These are phyloP conservation scores for Epirrhoe tristata DNA, from an alignment of 2,888 invertebrate species.

Conservation along the genomic window DNA sequence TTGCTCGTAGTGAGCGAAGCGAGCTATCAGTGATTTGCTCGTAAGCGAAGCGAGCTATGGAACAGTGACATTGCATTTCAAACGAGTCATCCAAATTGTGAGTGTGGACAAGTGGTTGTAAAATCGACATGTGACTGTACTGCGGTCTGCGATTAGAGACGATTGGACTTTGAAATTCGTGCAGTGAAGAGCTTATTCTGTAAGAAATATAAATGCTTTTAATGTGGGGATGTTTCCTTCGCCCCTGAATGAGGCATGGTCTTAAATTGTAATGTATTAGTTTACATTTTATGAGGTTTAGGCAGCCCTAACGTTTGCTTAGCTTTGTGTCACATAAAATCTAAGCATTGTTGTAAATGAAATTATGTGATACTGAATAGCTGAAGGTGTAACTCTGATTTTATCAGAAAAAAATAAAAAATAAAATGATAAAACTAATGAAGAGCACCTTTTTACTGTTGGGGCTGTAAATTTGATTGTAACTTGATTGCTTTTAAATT, in stretches of 20 bases:
- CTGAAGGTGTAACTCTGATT: slow-evolving; percentile 1
- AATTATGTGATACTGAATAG: slow-evolving; percentile 7
- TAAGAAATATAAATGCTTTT: slow-evolving; percentile 26
- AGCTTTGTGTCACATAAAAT: slow-evolving; percentile 5
- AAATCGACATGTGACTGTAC: slow-evolving; percentile 31
- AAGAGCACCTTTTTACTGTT: slow-evolving; percentile 1
- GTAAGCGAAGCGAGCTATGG: not conserved
- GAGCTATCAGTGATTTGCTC: slow-evolving; percentile 1
- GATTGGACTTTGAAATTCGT: slow-evolving; percentile 31
- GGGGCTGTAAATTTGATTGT: slow-evolving; percentile 12
- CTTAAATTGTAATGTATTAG: slow-evolving; percentile 13
- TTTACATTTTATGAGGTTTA: not conserved
- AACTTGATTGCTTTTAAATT: slow-evolving; percentile 25
- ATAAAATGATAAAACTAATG: not conserved
- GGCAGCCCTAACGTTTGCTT: slow-evolving; percentile 17
- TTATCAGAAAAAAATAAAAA: not conserved
- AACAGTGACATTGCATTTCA: slow-evolving; percentile 10
- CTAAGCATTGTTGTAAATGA: slow-evolving; percentile 11
- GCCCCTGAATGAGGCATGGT: slow-evolving; percentile 4
- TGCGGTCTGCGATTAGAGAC: slow-evolving; percentile 10
- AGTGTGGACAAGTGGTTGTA: slow-evolving; percentile 25
- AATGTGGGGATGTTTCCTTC: slow-evolving; percentile 1
- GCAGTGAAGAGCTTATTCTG: slow-evolving; percentile 41
- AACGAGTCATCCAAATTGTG: slow-evolving; percentile 15
- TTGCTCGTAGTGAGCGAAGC: slow-evolving; percentile 6